These are phyloP conservation scores for Porites cylindrica DNA, from an alignment of 92 coral and sea anemone genomes.

Conservation along the genomic window DNA sequence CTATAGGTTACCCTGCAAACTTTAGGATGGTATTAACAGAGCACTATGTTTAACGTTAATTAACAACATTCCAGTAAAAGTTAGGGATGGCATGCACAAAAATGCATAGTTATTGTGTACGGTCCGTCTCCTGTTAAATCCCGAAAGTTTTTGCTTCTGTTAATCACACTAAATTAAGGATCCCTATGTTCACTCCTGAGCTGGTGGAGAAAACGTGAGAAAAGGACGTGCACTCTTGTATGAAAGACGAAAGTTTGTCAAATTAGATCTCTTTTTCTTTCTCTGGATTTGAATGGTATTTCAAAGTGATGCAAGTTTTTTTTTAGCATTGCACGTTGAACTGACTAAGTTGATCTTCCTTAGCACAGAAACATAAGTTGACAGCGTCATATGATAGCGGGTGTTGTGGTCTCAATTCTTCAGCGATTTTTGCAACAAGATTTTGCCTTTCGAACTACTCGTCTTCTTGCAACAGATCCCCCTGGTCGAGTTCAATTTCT, in stretches of 20 bases:
- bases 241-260: conserved; percentile 54
- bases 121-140: too few species aligned
- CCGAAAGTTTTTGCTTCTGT: too few species aligned
- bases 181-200: too few species aligned
- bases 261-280: conserved; percentile 63
- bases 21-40: too few species aligned
- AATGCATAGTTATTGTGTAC: too few species aligned
- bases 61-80: too few species aligned
- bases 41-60: too few species aligned
- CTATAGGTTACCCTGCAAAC: too few species aligned
- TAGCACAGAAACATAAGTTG: conserved; percentile 58
- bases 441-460: conserved; percentile 45
- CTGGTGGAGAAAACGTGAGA: not conserved
- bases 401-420: conserved; percentile 64
- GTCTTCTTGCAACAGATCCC: conserved; percentile 37
- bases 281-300: conserved; percentile 68
- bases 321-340: conserved; percentile 70
- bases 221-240: conserved; percentile 40
- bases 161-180: too few species aligned
- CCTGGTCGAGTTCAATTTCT: conserved; percentile 9
- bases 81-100: too few species aligned
- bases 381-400: conserved; percentile 64
- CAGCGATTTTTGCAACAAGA: conserved; percentile 34
- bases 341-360: conserved; percentile 39
- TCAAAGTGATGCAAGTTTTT: conserved; percentile 57